Conservation (phyloP, 2,888 invertebrate species). For the Pyralis farinalis region DNA sequence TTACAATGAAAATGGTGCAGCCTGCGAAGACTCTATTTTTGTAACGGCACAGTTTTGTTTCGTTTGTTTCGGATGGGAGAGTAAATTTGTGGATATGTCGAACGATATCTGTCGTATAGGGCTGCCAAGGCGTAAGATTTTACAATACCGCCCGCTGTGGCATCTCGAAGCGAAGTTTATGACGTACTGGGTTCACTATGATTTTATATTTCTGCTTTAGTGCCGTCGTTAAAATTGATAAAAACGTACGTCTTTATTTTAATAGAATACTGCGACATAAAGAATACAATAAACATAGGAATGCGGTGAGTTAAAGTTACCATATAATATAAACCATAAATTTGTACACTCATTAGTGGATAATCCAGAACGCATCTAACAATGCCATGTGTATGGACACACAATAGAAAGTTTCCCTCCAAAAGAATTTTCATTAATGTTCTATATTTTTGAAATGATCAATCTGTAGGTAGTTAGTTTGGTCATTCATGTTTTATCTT, state of each 20-base stretch:
- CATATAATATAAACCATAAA: too few relatives aligned
- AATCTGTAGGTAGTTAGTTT: too few relatives aligned
- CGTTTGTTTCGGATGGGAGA: background rate
- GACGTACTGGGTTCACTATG: slow-evolving; percentile 32
- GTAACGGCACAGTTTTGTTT: background rate
- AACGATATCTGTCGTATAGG: slow-evolving; percentile 21
- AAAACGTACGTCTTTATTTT: slow-evolving; percentile 38
- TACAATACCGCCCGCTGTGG: slow-evolving; percentile 21
- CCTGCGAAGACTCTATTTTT: background rate
- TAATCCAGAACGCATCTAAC: too few relatives aligned
- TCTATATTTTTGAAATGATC: too few relatives aligned
- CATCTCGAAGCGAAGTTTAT: slow-evolving; percentile 29
- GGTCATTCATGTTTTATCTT: too few relatives aligned
- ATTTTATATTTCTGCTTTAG: slow-evolving; percentile 35
- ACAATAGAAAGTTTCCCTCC: too few relatives aligned
- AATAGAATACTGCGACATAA: slow-evolving; percentile 15
- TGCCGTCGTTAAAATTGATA: slow-evolving; percentile 34
- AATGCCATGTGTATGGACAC: too few relatives aligned
- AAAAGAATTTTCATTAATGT: too few relatives aligned
- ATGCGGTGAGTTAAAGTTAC: slow-evolving; percentile 5
- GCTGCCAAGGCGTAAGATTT: slow-evolving; percentile 13
- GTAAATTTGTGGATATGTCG: slow-evolving; percentile 8
- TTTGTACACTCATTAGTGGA: too few relatives aligned
- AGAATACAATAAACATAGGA: slow-evolving; percentile 6
- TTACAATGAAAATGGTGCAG: slow-evolving; percentile 4